A percentile compares a stretch with the other conserved stretches of the same genome.
Conservation (phyloP, 2,888 invertebrate genomes). For the Conistra vaccinii region DNA sequence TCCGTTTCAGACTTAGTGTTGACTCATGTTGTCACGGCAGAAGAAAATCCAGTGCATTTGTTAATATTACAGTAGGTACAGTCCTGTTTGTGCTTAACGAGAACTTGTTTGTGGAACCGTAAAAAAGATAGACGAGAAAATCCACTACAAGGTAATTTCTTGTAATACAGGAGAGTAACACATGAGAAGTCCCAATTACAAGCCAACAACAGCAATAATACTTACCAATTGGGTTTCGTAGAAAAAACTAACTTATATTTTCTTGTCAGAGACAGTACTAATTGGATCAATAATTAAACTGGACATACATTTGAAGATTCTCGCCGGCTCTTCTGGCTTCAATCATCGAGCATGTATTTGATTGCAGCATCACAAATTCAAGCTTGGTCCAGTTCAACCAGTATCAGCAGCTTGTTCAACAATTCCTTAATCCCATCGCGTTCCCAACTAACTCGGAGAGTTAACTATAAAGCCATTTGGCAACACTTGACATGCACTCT, state of each 20-base stretch:
- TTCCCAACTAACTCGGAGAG: slow-evolving; percentile 23
- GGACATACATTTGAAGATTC: neutral
- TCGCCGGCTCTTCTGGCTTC: neutral
- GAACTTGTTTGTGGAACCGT: slow-evolving; percentile 25
- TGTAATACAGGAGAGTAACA: slow-evolving; percentile 13
- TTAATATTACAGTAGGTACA: slow-evolving; percentile 52
- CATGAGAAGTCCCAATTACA: slow-evolving; percentile 22
- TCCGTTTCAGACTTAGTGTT: slow-evolving; percentile 56
- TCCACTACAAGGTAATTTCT: slow-evolving; percentile 12
- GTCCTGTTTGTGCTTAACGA: slow-evolving; percentile 31
- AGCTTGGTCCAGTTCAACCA: slow-evolving; percentile 3
- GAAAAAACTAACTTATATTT: slow-evolving; percentile 18
- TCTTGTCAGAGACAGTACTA: slow-evolving; percentile 1
- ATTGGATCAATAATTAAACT: slow-evolving; percentile 33
- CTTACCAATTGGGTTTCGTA: slow-evolving; percentile 18
- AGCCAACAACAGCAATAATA: slow-evolving; percentile 2
- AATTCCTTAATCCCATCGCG: slow-evolving; percentile 34
- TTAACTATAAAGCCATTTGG: slow-evolving; percentile 24
- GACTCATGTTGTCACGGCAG: slow-evolving; percentile 31
- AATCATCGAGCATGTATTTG: neutral
- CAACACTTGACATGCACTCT: slow-evolving; percentile 9
- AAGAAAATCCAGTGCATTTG: slow-evolving; percentile 38
- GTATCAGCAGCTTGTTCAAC: neutral
- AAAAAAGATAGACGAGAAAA: slow-evolving; percentile 27
- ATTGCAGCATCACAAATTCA: slow-evolving; percentile 4